Evolutionary conservation across 2,888 invertebrate species (phyloP), one percentile per base, ranked within the genome.

Genomic region (Tortricodes alternella): DNA sequence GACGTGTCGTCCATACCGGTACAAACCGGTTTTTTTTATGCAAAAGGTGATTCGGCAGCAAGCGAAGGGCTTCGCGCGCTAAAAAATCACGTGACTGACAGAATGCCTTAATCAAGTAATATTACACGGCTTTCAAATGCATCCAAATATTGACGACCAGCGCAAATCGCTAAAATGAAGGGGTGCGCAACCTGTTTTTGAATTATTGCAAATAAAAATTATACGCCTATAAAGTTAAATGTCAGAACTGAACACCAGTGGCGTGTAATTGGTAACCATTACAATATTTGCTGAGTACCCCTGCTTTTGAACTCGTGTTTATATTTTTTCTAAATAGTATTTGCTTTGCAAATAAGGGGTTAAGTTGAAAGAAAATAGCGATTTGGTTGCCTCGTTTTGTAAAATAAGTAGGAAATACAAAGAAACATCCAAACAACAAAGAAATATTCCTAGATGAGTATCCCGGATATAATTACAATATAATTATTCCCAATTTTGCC

Each of bases 201-300:
- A 39, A 24, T 23, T 27, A 50, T 32, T 6, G 34, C 55, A 55
- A 43, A 55, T 55, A 43, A 55, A 48, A 49, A 55, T 55, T 48
- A 49, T 21, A 49, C 55, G 55, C 48, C 35, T 37, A 35, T 55
- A 55, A 55, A 48, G 39, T 35, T 38, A 19, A 38, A 34, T 15
- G 41, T 18, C 34, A 34, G 16, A 53, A 43, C 43, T 37, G 46
- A 55, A 62, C 67, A 70, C 72, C 74, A 78, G 72, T 65, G 71
- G 74, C 63, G 76, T 83, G 77, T 79, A 87, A 87, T 86, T 83
- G 81, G 80, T 82, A 80, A 82, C 85, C 79, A 79, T 85, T 77
- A 80, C 78, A 76, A 76, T 84, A 84, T 86, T 86, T 85, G 81
- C 73, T 63, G 65, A 66, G 44, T 52, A 59, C 53, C 64, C 60